Evolutionary conservation across 2,888 invertebrate genomes (phyloP), one percentile per base, ranked within the genome.

Genomic region (Cacoxenus indagator): DNA sequence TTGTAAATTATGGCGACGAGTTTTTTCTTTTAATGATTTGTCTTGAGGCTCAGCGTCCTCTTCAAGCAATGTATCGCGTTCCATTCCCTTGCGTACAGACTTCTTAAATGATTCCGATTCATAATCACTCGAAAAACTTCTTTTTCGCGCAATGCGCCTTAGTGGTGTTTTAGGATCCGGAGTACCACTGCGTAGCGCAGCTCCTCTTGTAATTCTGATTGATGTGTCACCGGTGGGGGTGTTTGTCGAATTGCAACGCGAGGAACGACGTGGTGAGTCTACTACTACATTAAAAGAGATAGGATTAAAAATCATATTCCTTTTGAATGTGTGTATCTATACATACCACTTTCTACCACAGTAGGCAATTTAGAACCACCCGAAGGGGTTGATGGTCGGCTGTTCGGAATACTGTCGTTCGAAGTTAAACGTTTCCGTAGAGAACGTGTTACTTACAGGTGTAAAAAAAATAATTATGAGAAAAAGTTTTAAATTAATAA

Each of bases 381-480:
- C 5, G 73, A 37, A 2, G 83, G 83, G 3, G 83, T 83, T 43
- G 71, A 74, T 27, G 83, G 77, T 43, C 82, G 70, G 67, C 76
- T 79, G 29, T 57, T 57, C 17, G 24, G 72, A 29, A 46, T 73
- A 43, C 75, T 74, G 55, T 82, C 81, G 4, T 76, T 68, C 1
- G 83, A 83, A n/a, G 75, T 67, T 27, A 83, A 45, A 22, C 82
- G 77, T 64, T 82, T 83, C 0, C 81, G 74, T 4, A 81, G 74
- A 8, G 81, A 81, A n/a, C 83, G 78, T 55, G 82, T 82, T 1
- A 81, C 83, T 83, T 6, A 26, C n/a, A 43, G 11, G n/a, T 43
- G 2, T 24, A 31, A 67, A 70, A 43, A 26, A 69, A 66, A 57
- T 1, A 43, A n/a, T n/a, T n/a, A n/a, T n/a, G n/a, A n/a, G n/a